Percentiles rank a stretch among this genome's conserved stretches.
These are phyloP conservation scores for Alcedo atthis DNA, from an alignment of 2,797 vertebrate species.

Conservation along the genomic window DNA sequence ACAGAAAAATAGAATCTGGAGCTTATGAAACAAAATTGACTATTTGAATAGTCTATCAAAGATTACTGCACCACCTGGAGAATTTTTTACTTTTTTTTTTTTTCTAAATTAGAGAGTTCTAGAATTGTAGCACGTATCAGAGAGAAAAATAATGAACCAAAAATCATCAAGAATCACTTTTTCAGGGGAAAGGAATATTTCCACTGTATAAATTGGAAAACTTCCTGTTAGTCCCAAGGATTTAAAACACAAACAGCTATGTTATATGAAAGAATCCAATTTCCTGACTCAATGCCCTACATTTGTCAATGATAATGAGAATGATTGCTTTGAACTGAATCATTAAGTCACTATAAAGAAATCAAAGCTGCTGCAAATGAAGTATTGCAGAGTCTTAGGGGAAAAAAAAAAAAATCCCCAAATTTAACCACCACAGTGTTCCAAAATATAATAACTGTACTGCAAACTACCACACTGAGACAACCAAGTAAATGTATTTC, in stretches of 20 bases:
- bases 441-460: background rate
- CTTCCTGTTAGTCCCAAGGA: background rate
- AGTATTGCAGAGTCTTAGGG: background rate
- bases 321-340: background rate
- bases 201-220: background rate
- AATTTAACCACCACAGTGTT: constrained; percentile 10
- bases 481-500: constrained; percentile 21
- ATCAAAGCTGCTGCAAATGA: background rate
- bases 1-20: background rate
- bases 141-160: background rate
- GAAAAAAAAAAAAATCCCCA: background rate
- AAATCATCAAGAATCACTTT: background rate
- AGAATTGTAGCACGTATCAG: background rate
- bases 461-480: background rate
- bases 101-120: background rate
- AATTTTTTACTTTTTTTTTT: background rate
- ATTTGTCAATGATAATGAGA: background rate
- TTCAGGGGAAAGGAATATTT: background rate
- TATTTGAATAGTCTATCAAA: background rate
- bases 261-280: background rate
- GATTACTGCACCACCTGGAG: background rate
- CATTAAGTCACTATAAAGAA: background rate
- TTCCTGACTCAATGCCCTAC: background rate
- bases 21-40: background rate
- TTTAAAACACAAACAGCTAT: background rate